These are phyloP conservation scores for Adineta ricciae DNA, from an alignment of 2,888 invertebrate species.

Conservation along the genomic window DNA sequence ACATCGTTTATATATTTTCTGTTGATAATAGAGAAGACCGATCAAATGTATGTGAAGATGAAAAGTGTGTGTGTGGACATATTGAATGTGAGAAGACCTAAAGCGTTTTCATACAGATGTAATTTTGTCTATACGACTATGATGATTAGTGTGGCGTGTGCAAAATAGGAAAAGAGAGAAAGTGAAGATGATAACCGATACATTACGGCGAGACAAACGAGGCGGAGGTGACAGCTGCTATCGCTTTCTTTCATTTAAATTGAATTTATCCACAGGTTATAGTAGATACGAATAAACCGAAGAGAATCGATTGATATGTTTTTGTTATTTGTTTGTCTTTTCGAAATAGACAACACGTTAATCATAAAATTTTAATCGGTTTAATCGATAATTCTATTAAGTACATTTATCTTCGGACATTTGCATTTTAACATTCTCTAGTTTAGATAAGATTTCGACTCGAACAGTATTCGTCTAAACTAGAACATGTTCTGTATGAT, in stretches of 20 bases:
- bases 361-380: background rate
- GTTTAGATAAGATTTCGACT: background rate
- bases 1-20: background rate
- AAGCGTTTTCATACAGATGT: background rate
- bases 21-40: background rate
- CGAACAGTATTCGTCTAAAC: background rate
- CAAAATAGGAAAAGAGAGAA: background rate
- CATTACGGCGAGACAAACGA: background rate
- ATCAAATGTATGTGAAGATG: background rate
- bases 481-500: background rate
- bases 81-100: background rate
- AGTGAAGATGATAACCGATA: conserved; percentile 7
- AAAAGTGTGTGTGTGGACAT: background rate
- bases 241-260: background rate
- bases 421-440: background rate
- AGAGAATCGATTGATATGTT: too few relatives aligned
- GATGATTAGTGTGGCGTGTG: background rate
- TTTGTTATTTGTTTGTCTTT: background rate
- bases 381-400: background rate
- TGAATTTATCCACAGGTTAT: background rate
- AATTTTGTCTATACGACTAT: background rate
- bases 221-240: background rate
- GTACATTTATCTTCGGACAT: background rate
- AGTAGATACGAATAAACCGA: background rate
- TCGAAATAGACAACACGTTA: too few relatives aligned